These are phyloP conservation scores for Tigriopus californicus DNA, from an alignment of 2,888 invertebrate genomes.

Conservation along the genomic window DNA sequence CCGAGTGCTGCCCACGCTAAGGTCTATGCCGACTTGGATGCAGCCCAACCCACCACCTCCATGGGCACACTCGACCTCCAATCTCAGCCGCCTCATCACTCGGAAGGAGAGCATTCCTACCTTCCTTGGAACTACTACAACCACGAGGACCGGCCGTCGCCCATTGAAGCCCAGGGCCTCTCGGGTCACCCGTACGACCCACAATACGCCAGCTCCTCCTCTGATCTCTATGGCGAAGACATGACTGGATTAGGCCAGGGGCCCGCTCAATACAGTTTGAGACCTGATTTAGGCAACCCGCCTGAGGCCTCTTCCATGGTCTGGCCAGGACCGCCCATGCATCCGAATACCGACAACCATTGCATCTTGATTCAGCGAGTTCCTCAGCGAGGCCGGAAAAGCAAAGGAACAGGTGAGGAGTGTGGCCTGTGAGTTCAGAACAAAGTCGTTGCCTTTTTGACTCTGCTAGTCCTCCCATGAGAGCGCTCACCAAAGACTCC, in stretches of 20 bases:
- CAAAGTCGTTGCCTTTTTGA: too few relatives aligned
- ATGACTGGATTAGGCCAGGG: background rate
- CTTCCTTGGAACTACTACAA: background rate
- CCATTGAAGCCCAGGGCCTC: background rate
- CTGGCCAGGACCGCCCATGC: background rate
- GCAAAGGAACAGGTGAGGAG: background rate
- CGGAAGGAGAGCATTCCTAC: background rate
- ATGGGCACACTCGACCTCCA: background rate
- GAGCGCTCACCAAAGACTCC: too few relatives aligned
- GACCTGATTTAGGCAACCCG: too few relatives aligned
- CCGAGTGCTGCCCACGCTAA: background rate
- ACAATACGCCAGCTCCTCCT: background rate
- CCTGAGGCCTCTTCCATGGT: background rate
- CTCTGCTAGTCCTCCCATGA: too few relatives aligned
- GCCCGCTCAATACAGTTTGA: background rate
- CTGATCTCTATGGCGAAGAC: background rate
- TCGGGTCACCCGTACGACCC: background rate
- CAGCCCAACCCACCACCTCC: background rate
- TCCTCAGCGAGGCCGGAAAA: background rate
- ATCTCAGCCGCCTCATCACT: background rate
- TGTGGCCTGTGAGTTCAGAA: too few relatives aligned
- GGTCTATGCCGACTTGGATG: background rate
- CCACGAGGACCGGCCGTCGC: background rate
- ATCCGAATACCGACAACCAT: background rate
- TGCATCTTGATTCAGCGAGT: conserved; percentile 9